Base-by-base conservation (phyloP, 2,113 vertebrate species). In the Antigone vipio region DNA sequence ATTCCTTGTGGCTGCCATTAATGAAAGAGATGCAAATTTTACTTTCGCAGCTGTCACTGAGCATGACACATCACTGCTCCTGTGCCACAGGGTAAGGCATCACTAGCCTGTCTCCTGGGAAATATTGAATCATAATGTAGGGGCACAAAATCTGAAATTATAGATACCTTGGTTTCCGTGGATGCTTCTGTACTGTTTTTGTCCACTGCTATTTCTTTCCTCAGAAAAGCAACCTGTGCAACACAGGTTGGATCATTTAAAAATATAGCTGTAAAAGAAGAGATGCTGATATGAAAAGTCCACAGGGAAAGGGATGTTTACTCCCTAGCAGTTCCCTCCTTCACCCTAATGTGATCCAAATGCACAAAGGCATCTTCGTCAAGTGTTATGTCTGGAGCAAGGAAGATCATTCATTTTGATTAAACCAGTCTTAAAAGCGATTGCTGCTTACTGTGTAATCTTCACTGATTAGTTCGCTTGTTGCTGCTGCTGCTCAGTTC, bases 271-370 rank as follows among this genome's bases (percentile, higher is more conserved):
- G 18, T 24, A 34, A n/a, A 77, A 58, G 21, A 81, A 59, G 44
- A 72, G 3, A 45, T n/a, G 7, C 4, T 0, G 0, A 44, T 74
- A n/a, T 0, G 3, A 73, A 83, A 71, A 67, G 6, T 47, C 32
- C 23, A 24, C 17, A 34, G 45, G 12, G 34, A 68, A 85, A 49
- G 8, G 9, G 8, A 22, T 2, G 2, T 56, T 85, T 86, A 42
- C 27, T 66, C 13, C 6, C 18, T 32, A 27, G 32, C 1, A 3
- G 6, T 69, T 91, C 34, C 35, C 12, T 82, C 20, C 5, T 77
- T 73, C n/a, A 64, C 18, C 11, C 26, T 69, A 30, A 79, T 22
- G 11, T 45, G 34, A 71, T 89, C 44, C 27, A 88, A 67, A 74
- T 52, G 9, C 27, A 63, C 9, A 58, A 34, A 19, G 21, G 17